phyloP scores from a whole-genome alignment of 2,888 invertebrate genomes.

The Prionchulus punctatus region DNA sequence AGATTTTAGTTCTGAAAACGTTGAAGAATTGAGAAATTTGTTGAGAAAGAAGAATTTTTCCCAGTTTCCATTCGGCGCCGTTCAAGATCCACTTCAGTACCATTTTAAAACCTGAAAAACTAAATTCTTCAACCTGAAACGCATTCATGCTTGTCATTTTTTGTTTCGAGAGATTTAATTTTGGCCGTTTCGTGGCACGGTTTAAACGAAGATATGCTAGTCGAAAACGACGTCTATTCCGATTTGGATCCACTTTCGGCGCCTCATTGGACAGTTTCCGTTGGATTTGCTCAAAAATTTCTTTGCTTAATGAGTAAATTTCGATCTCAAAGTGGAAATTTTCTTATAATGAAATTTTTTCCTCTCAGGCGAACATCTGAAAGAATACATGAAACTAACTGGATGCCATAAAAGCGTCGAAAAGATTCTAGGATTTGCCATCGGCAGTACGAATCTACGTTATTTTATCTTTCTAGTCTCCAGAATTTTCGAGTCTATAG shows the following conservation, averaged over 20 bases:
- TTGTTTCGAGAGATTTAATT: conserved; percentile 46
- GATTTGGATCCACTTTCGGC: conserved; percentile 64
- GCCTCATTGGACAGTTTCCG: conserved; percentile 55
- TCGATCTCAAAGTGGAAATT: not conserved
- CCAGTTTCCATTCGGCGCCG: conserved; percentile 62
- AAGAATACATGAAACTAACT: conserved; percentile 30
- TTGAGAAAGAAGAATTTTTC: not conserved
- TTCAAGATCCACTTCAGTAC: conserved; percentile 53
- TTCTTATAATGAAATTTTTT: not conserved
- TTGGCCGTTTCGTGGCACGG: conserved; percentile 70
- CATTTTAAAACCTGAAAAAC: too few species aligned
- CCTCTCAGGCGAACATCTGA: conserved; percentile 31
- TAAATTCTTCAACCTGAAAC: not conserved
- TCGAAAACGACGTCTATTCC: conserved; percentile 69
- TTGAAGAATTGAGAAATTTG: not conserved
- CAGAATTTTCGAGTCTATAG: too few species aligned
- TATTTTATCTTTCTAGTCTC: not conserved
- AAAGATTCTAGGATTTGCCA: conserved; percentile 27
- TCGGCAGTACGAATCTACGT: conserved; percentile 13
- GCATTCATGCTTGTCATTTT: not conserved
- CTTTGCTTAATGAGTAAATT: conserved; percentile 48
- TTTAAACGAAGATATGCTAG: conserved; percentile 63
- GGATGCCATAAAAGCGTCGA: conserved; percentile 31
- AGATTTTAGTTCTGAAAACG: not conserved
- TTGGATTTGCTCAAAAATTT: conserved; percentile 14